Percentiles rank a stretch among this genome's conserved stretches.
These are phyloP conservation scores for Abrostola tripartita DNA, from an alignment of 2,888 invertebrate genomes.

Conservation along the genomic window DNA sequence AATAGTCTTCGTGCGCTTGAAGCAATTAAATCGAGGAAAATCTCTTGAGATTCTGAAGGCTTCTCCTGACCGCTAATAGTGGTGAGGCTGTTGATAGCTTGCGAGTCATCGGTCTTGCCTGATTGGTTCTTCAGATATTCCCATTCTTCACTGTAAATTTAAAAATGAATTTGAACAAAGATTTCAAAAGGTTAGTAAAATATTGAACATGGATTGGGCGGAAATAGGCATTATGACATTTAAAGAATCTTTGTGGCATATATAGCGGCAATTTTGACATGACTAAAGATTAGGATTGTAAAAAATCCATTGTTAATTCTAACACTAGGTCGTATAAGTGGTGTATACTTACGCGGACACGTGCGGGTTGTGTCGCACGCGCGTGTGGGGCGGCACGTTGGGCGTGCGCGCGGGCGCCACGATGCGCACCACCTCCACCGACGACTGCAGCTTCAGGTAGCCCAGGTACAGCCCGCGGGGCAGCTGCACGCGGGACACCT, in stretches of 20 bases:
- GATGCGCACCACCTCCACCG: constrained; percentile 97
- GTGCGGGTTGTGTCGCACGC: constrained; percentile 97
- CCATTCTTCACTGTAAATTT: constrained; percentile 96
- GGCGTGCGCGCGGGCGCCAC: constrained; percentile 97
- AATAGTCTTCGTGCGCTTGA: constrained; percentile 92
- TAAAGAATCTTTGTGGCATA: no score
- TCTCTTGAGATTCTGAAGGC: constrained; percentile 93
- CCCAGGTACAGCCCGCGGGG: constrained; percentile 97
- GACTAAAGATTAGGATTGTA: no score
- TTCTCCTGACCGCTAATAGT: constrained; percentile 75
- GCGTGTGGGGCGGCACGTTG: constrained; percentile 97
- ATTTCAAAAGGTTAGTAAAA: neutral
- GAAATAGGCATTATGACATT: no score
- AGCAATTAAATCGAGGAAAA: constrained; percentile 93
- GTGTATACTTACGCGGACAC: constrained; percentile 95
- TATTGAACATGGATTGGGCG: neutral
- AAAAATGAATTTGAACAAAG: constrained; percentile 7
- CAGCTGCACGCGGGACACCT: constrained; percentile 94
- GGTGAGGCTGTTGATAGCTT: constrained; percentile 74
- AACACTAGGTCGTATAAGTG: no score
- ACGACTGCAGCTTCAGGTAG: constrained; percentile 98
- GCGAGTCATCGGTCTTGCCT: constrained; percentile 74
- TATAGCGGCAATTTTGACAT: no score
- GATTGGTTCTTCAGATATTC: constrained; percentile 92
- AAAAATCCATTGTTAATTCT: no score